Percentiles rank a stretch among this genome's conserved stretches.
phyloP scores from a whole-genome alignment of 2,888 invertebrate species.

The Dicycla oo region DNA sequence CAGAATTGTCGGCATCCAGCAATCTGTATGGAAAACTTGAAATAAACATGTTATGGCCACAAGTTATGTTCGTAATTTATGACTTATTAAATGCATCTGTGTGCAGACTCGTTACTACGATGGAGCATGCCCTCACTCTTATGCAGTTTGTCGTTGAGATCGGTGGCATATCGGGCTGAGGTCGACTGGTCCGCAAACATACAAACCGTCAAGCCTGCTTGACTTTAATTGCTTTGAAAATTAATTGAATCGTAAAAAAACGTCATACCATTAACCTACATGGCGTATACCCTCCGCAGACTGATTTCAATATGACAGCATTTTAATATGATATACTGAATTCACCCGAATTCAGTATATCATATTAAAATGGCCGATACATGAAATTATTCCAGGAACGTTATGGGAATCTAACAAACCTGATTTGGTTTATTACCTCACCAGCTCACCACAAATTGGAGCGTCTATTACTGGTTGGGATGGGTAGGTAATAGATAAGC shows the following conservation, averaged over 20 bases:
- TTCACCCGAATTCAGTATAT: no score
- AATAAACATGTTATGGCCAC: background rate
- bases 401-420: no score
- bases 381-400: no score
- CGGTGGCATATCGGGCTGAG: slow-evolving; percentile 58
- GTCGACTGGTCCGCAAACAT: slow-evolving; percentile 68
- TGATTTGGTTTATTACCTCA: no score
- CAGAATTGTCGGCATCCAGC: slow-evolving; percentile 2
- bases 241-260: slow-evolving; percentile 42
- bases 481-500: no score
- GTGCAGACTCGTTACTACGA: slow-evolving; percentile 25
- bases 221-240: slow-evolving; percentile 54
- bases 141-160: slow-evolving; percentile 62
- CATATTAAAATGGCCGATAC: no score
- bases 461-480: no score
- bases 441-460: no score
- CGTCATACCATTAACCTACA: slow-evolving; percentile 1
- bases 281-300: no score
- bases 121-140: slow-evolving; percentile 66
- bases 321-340: no score
- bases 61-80: slow-evolving; percentile 21
- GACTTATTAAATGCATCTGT: slow-evolving; percentile 33
- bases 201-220: slow-evolving; percentile 58
- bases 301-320: no score
- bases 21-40: slow-evolving; percentile 4